A percentile compares a stretch with the other conserved stretches of the same genome.
These are phyloP conservation scores for Tachina fera DNA, from an alignment of 2,888 invertebrate genomes.

Conservation along the genomic window DNA sequence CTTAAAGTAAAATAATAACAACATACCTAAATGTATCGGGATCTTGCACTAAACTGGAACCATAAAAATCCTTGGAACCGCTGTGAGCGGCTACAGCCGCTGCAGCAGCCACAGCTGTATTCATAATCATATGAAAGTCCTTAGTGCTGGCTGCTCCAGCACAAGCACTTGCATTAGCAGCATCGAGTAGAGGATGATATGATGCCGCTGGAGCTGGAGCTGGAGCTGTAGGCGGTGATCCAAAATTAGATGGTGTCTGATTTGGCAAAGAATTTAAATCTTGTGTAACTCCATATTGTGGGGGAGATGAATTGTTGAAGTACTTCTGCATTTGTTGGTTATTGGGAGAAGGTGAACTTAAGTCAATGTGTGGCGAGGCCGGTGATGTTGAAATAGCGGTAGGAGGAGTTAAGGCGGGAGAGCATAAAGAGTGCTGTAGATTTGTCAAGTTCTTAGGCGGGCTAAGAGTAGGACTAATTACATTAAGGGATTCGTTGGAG, in stretches of 20 bases:
- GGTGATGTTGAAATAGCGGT: slow-evolving; percentile 78
- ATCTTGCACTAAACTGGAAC: slow-evolving; percentile 75
- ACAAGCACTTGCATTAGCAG: slow-evolving; percentile 79
- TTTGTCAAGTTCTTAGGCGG: slow-evolving; percentile 69
- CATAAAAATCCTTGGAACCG: slow-evolving; percentile 64
- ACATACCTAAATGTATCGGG: slow-evolving; percentile 83
- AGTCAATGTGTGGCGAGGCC: slow-evolving; percentile 78
- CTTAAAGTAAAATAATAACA: background rate
- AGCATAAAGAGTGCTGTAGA: slow-evolving; percentile 73
- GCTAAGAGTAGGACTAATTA: slow-evolving; percentile 83
- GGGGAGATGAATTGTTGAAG: slow-evolving; percentile 49
- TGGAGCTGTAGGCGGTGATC: slow-evolving; percentile 25
- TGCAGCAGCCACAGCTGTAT: slow-evolving; percentile 80
- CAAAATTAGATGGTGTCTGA: slow-evolving; percentile 63
- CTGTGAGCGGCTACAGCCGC: slow-evolving; percentile 80
- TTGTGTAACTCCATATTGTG: slow-evolving; percentile 38
- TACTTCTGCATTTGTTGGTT: slow-evolving; percentile 74
- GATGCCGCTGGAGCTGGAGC: slow-evolving; percentile 73
- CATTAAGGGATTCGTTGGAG: slow-evolving; percentile 80
- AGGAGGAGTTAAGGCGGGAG: slow-evolving; percentile 77
- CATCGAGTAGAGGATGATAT: slow-evolving; percentile 79
- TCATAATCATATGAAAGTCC: slow-evolving; percentile 81
- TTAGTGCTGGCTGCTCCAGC: slow-evolving; percentile 78
- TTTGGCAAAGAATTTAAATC: slow-evolving; percentile 58
- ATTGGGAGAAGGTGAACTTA: slow-evolving; percentile 79